Evolutionary conservation across 2,888 invertebrate genomes (phyloP).

Genomic region (Hirtodrosophila trivittata): DNA sequence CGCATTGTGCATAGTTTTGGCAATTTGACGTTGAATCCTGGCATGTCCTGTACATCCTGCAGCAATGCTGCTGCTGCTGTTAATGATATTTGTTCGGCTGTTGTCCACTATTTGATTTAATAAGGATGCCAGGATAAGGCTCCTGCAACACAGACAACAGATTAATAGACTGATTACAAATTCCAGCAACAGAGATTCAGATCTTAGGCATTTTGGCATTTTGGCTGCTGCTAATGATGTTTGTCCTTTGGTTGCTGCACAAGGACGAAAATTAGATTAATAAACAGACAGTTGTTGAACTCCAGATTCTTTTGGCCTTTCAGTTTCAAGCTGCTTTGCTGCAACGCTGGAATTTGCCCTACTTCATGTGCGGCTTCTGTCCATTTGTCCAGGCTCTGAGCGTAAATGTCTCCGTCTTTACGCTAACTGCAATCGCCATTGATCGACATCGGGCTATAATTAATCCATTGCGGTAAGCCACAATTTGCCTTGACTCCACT

Average conservation of each 20-base stretch:
- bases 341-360: conserved; percentile 93
- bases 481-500: conserved; percentile 15
- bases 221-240: no score
- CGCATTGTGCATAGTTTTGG: conserved; percentile 22
- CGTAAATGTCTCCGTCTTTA: conserved; percentile 95
- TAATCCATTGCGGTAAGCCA: conserved; percentile 88
- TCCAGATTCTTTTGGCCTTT: conserved; percentile 10
- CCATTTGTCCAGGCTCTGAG: conserved; percentile 94
- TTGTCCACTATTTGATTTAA: conserved; percentile 13
- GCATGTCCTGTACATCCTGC: conserved; percentile 18
- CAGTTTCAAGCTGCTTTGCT: conserved; percentile 95
- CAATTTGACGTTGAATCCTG: conserved; percentile 14
- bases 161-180: neutral
- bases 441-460: conserved; percentile 92
- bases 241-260: no score
- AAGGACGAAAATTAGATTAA: neutral
- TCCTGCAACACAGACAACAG: neutral
- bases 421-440: conserved; percentile 93
- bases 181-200: no score
- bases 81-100: conserved; percentile 24
- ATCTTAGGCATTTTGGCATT: no score
- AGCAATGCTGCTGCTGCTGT: conserved; percentile 2
- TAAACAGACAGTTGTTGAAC: no score
- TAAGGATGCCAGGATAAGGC: neutral
- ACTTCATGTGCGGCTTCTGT: conserved; percentile 94